Conservation (phyloP, 2,888 invertebrate species). For the Saturnia japonica region DNA sequence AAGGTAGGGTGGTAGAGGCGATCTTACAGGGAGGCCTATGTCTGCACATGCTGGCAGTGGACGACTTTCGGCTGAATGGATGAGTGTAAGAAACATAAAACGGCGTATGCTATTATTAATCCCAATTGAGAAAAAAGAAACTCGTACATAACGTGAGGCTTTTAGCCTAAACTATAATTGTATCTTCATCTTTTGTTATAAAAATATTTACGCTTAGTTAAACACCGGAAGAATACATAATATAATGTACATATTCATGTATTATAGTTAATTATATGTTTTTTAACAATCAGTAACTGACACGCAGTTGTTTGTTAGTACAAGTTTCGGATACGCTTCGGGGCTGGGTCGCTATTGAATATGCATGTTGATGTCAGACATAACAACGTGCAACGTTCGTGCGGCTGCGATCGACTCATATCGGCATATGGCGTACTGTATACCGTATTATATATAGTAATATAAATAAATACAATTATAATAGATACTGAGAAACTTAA, state of each 20-base stretch:
- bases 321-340: slow-evolving; percentile 20
- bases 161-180: background rate
- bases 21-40: too few species aligned
- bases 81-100: background rate
- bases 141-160: background rate
- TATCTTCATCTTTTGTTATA: background rate
- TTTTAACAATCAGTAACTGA: background rate
- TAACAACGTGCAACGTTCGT: slow-evolving; percentile 28
- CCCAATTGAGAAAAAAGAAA: too few species aligned
- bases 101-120: background rate
- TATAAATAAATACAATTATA: background rate
- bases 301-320: slow-evolving; percentile 2
- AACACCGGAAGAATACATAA: background rate
- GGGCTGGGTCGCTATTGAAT: slow-evolving; percentile 34
- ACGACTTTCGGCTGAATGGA: too few species aligned
- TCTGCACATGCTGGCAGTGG: too few species aligned
- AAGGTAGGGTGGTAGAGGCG: too few species aligned
- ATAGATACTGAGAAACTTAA: background rate
- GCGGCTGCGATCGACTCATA: slow-evolving; percentile 24
- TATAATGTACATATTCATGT: background rate
- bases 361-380: slow-evolving; percentile 40
- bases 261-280: background rate
- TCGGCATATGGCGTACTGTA: background rate
- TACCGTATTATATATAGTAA: too few species aligned
- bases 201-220: background rate